phyloP scores from a whole-genome alignment of 1,140 invertebrate genomes.

The Trachymyrmex septentrionalis region DNA sequence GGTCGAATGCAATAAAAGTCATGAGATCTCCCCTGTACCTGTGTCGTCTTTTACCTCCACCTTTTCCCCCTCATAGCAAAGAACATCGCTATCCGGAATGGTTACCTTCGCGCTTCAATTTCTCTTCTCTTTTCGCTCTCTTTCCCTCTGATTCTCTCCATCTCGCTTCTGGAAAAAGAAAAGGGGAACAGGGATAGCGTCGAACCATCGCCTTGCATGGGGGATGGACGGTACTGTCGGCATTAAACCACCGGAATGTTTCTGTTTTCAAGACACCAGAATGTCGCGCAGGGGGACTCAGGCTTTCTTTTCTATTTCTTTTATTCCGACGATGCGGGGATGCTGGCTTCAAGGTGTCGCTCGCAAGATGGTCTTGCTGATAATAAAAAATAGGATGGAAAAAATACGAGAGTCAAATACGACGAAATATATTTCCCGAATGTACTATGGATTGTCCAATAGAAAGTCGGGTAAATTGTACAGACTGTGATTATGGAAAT shows the following conservation, averaged over 20 bases:
- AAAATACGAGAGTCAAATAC: not conserved
- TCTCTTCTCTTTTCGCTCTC: slow-evolving; percentile 12
- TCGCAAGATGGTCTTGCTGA: slow-evolving; percentile 3
- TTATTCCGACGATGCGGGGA: not conserved
- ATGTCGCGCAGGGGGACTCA: not conserved
- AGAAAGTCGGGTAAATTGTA: slow-evolving; percentile 9
- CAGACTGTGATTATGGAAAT: slow-evolving; percentile 18
- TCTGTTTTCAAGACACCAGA: slow-evolving; percentile 70
- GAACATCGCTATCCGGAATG: slow-evolving; percentile 38
- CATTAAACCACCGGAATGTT: slow-evolving; percentile 73
- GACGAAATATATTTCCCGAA: not conserved
- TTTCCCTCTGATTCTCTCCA: slow-evolving; percentile 23
- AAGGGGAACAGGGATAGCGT: slow-evolving; percentile 26
- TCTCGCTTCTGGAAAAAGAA: slow-evolving; percentile 32
- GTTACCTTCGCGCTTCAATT: slow-evolving; percentile 32
- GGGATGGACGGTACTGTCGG: slow-evolving; percentile 56
- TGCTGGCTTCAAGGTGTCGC: not conserved
- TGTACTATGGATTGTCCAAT: not conserved
- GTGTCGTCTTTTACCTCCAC: slow-evolving; percentile 14
- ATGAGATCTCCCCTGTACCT: slow-evolving; percentile 37
- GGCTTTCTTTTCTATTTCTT: not conserved
- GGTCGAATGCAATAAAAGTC: slow-evolving; percentile 78
- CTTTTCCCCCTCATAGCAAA: not conserved
- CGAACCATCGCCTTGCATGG: not conserved
- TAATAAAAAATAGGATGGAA: not conserved